Evolutionary conservation across 1,140 invertebrate genomes (phyloP), one percentile per base, ranked within the genome.

Genomic region (Cydia amplana): DNA sequence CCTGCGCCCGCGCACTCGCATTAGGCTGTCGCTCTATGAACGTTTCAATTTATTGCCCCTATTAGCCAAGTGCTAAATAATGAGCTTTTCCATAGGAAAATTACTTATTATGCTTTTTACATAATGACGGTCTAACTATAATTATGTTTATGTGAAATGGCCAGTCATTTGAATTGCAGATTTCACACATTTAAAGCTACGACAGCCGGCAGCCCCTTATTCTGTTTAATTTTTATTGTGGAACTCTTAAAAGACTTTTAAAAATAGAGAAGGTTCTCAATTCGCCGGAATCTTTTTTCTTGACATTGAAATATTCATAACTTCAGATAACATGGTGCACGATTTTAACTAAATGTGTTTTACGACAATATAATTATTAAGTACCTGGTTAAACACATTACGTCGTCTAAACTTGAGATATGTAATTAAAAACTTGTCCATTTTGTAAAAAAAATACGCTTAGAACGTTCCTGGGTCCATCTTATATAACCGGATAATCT

Each of bases 51-150:
- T 60, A 60, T 60, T 60, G 55, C 55, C 55, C 9, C 55, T 9
- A 60, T 60, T 60, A 60, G 20, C 55, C 9, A 60, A 60, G 7
- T 60, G 55, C 55, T 60, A 60, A 60, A 60, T 60, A 60, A 60
- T 60, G 55, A 60, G 55, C 55, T 60, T 60, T 60, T 23, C 55
- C 55, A 9, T 20, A 18, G 55, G 55, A 60, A 60, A 60, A 60
- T 60, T 60, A 60, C 16, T 60, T 60, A 60, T 60, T 60, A 60
- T 12, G 55, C 20, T 60, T 60, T 60, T 60, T 60, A 23, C 55
- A 60, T 60, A 60, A 60, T 60, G 55, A 60, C n/a, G 55, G 20
- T 60, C 55, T 60, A 60, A 60, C 20, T 60, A 23, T 20, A n/a
- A n/a, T n/a, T n/a, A 23, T 23, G 55, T 60, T 60, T 60, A 60